Percentiles rank a stretch among this genome's conserved stretches.
Conservation (phyloP, 30 jellyfish, hydroid and myxozoan genomes). For the Aurelia sp. region DNA sequence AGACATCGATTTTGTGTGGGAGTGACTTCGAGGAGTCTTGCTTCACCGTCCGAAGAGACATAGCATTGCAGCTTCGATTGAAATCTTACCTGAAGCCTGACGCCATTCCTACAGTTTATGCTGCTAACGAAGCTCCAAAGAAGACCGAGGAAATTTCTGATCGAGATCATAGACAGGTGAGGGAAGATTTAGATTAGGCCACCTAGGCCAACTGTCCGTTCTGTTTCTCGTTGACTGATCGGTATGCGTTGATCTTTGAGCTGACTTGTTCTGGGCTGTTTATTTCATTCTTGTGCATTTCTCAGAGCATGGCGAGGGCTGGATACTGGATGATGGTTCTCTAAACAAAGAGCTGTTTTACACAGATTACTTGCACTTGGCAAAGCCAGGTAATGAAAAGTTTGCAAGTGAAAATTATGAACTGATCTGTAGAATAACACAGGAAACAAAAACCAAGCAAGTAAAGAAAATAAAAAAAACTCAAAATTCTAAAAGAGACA, state of each 20-base stretch:
- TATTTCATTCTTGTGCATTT: not conserved
- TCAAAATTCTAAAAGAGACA: too few species aligned
- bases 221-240: not conserved
- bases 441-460: too few species aligned
- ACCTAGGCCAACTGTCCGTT: not conserved
- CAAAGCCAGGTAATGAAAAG: too few species aligned
- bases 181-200: not conserved
- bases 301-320: too few species aligned
- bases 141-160: not conserved
- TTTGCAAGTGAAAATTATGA: too few species aligned
- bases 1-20: conserved; percentile 16
- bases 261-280: not conserved
- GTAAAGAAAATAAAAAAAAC: too few species aligned
- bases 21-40: conserved; percentile 29
- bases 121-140: conserved; percentile 10
- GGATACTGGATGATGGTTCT: too few species aligned
- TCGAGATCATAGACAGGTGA: conserved; percentile 18
- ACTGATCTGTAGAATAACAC: too few species aligned
- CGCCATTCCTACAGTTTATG: conserved; percentile 42
- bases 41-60: conserved; percentile 28
- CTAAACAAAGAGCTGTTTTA: too few species aligned
- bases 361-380: too few species aligned
- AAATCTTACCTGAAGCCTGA: conserved; percentile 13
- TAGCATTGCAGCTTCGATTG: conserved; percentile 29
- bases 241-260: not conserved